Conservation (phyloP, 2,888 invertebrate genomes). For the Lochmaea capreae region DNA sequence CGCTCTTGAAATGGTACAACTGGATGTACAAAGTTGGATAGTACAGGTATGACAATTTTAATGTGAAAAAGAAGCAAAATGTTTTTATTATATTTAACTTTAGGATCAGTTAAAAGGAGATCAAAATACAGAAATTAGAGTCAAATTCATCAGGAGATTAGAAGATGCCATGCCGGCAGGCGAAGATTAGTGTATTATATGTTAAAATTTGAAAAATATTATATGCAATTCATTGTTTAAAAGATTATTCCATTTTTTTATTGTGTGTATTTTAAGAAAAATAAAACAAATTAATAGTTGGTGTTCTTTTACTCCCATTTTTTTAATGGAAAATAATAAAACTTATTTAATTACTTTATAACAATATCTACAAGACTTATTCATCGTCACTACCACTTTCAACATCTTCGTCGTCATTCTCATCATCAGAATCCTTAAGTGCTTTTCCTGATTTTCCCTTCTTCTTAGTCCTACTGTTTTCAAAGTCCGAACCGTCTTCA, state of each 20-base stretch:
- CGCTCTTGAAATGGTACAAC: constrained; percentile 98
- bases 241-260: constrained; percentile 20
- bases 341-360: neutral
- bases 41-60: constrained; percentile 68
- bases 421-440: constrained; percentile 80
- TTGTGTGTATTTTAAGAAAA: constrained; percentile 1
- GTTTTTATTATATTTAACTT: constrained; percentile 48
- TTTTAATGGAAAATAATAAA: neutral
- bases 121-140: constrained; percentile 90
- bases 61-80: neutral
- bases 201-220: constrained; percentile 12
- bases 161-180: constrained; percentile 99
- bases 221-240: neutral
- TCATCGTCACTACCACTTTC: constrained; percentile 28
- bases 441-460: constrained; percentile 79
- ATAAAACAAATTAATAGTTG: neutral
- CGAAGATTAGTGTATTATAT: constrained; percentile 81
- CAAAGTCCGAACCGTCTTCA: constrained; percentile 87
- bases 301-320: neutral
- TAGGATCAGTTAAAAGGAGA: constrained; percentile 97
- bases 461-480: constrained; percentile 78
- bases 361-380: neutral
- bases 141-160: constrained; percentile 93
- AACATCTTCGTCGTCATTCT: constrained; percentile 56
- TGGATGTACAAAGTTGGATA: constrained; percentile 96